These are phyloP conservation scores for Gavia stellata DNA, from an alignment of 2,113 vertebrate species.

Conservation along the genomic window DNA sequence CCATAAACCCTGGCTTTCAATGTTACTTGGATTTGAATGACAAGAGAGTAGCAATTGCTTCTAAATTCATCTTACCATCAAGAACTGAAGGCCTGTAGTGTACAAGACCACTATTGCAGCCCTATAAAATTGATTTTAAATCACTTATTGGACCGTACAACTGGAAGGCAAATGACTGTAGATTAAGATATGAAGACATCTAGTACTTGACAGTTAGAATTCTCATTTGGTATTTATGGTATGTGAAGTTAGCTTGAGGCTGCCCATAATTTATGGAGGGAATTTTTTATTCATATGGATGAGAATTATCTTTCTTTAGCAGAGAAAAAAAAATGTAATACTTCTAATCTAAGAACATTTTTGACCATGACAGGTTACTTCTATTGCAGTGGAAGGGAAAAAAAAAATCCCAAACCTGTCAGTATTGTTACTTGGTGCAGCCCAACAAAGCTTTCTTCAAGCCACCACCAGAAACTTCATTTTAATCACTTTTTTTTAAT, in stretches of 20 bases:
- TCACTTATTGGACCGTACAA: background rate
- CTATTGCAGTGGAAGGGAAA: rapidly evolving
- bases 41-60: background rate
- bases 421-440: background rate
- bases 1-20: background rate
- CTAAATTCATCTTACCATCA: background rate
- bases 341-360: background rate
- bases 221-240: background rate
- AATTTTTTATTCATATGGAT: background rate
- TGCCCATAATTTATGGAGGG: background rate
- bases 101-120: background rate
- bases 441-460: background rate
- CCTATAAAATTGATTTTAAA: background rate
- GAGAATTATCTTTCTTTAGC: background rate
- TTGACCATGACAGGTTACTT: background rate
- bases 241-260: background rate
- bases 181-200: background rate
- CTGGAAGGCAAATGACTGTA: background rate
- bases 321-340: background rate
- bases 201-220: background rate
- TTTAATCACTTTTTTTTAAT: background rate
- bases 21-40: background rate
- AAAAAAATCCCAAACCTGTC: background rate
- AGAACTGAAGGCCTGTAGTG: background rate
- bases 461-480: background rate